phyloP scores from a whole-genome alignment of 2,797 vertebrate species.

The Bryconaethiops microstoma region DNA sequence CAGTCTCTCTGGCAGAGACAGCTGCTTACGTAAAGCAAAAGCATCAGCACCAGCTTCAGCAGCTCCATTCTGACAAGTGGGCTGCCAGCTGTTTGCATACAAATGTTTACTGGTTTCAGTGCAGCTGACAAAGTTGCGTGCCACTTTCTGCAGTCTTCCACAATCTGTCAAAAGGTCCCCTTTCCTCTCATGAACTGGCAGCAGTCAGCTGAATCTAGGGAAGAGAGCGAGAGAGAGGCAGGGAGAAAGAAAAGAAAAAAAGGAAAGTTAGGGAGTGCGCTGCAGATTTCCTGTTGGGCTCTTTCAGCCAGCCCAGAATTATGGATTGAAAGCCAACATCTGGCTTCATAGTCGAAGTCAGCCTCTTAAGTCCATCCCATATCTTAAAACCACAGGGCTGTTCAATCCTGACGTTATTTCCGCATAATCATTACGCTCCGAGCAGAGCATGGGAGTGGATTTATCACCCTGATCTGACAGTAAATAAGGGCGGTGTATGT shows the following conservation, averaged over 20 bases:
- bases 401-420: conserved; percentile 53
- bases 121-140: conserved; percentile 8
- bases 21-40: conserved; percentile 62
- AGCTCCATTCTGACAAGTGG: conserved; percentile 52
- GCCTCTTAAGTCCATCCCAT: conserved; percentile 53
- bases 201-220: conserved; percentile 57
- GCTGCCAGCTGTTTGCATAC: conserved; percentile 39
- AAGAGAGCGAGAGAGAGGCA: conserved; percentile 64
- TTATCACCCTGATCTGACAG: conserved; percentile 39
- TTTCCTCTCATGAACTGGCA: conserved; percentile 38
- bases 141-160: conserved; percentile 54
- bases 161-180: conserved; percentile 41
- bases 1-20: conserved; percentile 81
- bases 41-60: conserved; percentile 52
- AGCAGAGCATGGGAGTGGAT: conserved; percentile 20
- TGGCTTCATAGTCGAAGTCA: conserved; percentile 64
- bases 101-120: conserved; percentile 36
- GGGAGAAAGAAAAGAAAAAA: conserved; percentile 55
- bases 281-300: conserved; percentile 69
- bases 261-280: conserved; percentile 69
- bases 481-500: conserved; percentile 27
- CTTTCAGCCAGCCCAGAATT: conserved; percentile 65
- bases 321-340: conserved; percentile 61
- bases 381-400: conserved; percentile 58
- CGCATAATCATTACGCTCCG: conserved; percentile 25